phyloP scores from a whole-genome alignment of 1,140 invertebrate species.

The Oreohelix idahoensis region DNA sequence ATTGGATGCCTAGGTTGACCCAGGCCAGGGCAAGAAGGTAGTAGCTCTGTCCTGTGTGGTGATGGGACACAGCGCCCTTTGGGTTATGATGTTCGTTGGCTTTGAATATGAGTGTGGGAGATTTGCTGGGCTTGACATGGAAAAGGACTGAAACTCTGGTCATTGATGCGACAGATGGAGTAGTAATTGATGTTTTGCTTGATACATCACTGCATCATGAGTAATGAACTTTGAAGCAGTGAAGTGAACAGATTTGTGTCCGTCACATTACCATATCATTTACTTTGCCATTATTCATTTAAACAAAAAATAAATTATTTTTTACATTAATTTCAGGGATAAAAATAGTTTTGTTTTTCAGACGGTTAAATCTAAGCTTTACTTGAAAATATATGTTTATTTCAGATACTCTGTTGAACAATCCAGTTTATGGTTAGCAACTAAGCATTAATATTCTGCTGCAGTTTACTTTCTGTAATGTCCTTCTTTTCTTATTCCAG shows the following conservation, averaged over 20 bases:
- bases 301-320: not conserved
- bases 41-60: constrained; percentile 35
- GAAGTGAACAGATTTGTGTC: constrained; percentile 21
- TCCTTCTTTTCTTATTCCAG: too few species aligned
- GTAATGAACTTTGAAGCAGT: not conserved
- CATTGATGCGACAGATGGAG: not conserved
- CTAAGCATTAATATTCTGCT: too few species aligned
- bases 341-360: too few species aligned
- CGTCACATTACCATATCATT: constrained; percentile 8
- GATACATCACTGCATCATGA: not conserved
- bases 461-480: too few species aligned
- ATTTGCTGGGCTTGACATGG: constrained; percentile 2
- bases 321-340: too few species aligned
- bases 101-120: not conserved
- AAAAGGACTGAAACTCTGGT: not conserved
- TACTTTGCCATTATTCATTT: not conserved
- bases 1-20: constrained; percentile 39
- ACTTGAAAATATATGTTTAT: too few species aligned
- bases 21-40: constrained; percentile 26
- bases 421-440: too few species aligned
- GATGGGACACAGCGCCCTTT: constrained; percentile 14
- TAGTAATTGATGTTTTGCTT: not conserved
- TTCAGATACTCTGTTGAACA: too few species aligned
- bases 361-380: too few species aligned
- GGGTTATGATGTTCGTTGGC: constrained; percentile 14